Conservation (phyloP, 2,888 invertebrate species). For the Leptarthrus brevirostris region DNA sequence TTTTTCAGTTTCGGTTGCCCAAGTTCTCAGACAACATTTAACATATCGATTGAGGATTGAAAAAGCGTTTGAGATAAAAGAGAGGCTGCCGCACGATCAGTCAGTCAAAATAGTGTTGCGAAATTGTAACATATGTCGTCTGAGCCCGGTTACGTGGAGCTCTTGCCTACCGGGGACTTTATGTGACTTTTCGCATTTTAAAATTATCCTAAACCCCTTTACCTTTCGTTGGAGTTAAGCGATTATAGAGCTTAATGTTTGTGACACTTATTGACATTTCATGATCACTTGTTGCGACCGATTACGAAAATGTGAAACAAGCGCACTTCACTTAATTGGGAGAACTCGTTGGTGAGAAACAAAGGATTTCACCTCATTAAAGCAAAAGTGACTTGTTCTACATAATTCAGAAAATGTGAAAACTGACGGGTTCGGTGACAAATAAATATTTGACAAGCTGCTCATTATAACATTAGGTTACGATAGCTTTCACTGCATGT, state of each 20-base stretch:
- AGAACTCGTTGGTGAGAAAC: conserved; percentile 12
- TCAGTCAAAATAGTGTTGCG: conserved; percentile 37
- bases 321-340: conserved; percentile 29
- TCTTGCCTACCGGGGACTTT: conserved; percentile 1
- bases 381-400: conserved; percentile 7
- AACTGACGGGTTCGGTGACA: no score
- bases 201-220: conserved; percentile 11
- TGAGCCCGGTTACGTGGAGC: conserved; percentile 1
- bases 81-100: conserved; percentile 35
- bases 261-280: conserved; percentile 30
- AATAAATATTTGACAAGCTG: no score
- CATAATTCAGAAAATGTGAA: no score
- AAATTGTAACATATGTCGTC: conserved; percentile 36
- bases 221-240: conserved; percentile 1
- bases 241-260: conserved; percentile 1
- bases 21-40: not conserved
- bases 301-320: conserved; percentile 18
- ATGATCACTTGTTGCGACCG: conserved; percentile 22
- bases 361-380: conserved; percentile 15
- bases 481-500: no score
- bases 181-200: conserved; percentile 32
- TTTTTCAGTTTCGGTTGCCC: conserved; percentile 10
- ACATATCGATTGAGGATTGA: conserved; percentile 2
- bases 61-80: conserved; percentile 12
- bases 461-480: no score